Percentiles rank a stretch among this genome's conserved stretches.
Evolutionary conservation across 2,888 invertebrate species (phyloP).

Genomic region (Sthenelais limicola): DNA sequence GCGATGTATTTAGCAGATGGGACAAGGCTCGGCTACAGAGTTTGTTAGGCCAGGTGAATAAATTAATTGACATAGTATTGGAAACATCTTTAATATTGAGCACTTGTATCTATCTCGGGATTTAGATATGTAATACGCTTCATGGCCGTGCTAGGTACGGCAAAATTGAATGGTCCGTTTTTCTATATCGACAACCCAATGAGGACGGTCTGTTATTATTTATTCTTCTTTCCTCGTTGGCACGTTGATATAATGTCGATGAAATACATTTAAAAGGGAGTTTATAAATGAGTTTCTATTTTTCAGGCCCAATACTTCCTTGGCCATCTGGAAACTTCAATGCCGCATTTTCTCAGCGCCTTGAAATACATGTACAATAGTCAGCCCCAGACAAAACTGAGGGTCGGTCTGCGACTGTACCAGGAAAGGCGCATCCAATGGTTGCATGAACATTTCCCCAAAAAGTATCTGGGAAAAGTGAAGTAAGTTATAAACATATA

Average conservation of each 20-base stretch:
- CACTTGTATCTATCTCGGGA: neutral
- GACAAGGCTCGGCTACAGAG: constrained; percentile 45
- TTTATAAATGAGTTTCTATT: constrained; percentile 12
- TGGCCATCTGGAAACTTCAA: constrained; percentile 33
- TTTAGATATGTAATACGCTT: too few species aligned
- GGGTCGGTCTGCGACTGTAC: constrained; percentile 1
- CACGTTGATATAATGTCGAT: too few species aligned
- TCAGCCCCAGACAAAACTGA: constrained; percentile 29
- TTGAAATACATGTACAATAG: constrained; percentile 41
- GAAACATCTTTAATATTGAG: neutral
- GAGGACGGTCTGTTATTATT: too few species aligned
- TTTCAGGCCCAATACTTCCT: constrained; percentile 29
- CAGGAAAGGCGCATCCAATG: constrained; percentile 40
- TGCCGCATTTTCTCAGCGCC: constrained; percentile 40
- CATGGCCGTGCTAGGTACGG: too few species aligned
- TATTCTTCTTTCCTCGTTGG: too few species aligned
- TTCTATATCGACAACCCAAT: too few species aligned
- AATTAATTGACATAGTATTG: neutral
- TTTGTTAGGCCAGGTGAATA: constrained; percentile 47
- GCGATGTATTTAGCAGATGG: constrained; percentile 31
- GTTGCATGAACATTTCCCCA: constrained; percentile 41
- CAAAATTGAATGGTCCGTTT: too few species aligned
- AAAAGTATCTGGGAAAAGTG: constrained; percentile 33
- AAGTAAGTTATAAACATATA: constrained; percentile 12
- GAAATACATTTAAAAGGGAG: too few species aligned